Conservation (phyloP, 2,888 invertebrate species). For the Platypus cylindrus region DNA sequence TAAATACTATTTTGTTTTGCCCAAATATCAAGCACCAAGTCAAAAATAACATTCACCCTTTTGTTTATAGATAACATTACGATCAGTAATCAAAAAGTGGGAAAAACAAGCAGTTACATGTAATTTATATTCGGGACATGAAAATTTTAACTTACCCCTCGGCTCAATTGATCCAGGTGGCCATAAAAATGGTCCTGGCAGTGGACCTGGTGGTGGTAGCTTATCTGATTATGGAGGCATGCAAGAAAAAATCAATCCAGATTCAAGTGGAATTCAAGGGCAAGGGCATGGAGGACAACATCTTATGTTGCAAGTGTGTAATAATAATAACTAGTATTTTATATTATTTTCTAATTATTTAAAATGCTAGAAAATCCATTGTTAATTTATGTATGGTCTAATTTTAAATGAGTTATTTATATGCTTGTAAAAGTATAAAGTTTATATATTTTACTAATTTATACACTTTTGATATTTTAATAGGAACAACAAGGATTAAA, state of each 20-base stretch:
- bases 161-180: slow-evolving; percentile 56
- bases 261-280: slow-evolving; percentile 30
- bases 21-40: no score
- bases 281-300: slow-evolving; percentile 11
- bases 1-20: neutral
- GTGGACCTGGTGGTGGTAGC: slow-evolving; percentile 31
- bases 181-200: slow-evolving; percentile 31
- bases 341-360: no score
- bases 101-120: slow-evolving; percentile 50
- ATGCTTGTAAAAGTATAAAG: no score
- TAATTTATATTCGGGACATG: slow-evolving; percentile 39
- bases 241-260: slow-evolving; percentile 32
- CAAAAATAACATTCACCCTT: no score
- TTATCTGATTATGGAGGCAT: slow-evolving; percentile 36
- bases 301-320: slow-evolving; percentile 14
- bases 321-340: neutral
- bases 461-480: no score
- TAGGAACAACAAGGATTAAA: slow-evolving; percentile 30
- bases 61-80: slow-evolving; percentile 44
- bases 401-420: no score
- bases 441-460: no score
- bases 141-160: slow-evolving; percentile 49
- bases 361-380: neutral
- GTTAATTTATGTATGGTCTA: neutral
- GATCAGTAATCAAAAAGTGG: slow-evolving; percentile 78